Conservation (phyloP, 2,113 vertebrate species). For the Bubo scandiacus region DNA sequence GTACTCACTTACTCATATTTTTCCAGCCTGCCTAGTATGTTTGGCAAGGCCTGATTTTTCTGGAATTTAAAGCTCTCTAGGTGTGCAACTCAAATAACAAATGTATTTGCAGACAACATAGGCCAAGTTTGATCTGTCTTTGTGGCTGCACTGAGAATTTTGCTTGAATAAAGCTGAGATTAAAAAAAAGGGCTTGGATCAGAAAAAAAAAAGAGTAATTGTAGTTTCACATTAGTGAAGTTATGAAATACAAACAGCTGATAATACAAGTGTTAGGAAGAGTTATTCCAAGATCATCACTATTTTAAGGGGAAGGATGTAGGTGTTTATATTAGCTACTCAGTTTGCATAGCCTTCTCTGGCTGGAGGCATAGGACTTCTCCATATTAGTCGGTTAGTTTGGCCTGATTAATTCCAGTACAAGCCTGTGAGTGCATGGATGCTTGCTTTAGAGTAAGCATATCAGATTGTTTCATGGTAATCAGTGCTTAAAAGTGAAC, state of each 20-base stretch:
- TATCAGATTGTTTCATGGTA: neutral
- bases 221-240: neutral
- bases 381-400: neutral
- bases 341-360: neutral
- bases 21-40: neutral
- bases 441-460: neutral
- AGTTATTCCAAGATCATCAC: neutral
- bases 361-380: neutral
- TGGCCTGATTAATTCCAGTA: neutral
- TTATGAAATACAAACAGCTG: neutral
- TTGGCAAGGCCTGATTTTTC: constrained; percentile 5
- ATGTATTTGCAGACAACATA: neutral
- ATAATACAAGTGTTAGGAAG: neutral
- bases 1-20: neutral
- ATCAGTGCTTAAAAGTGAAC: neutral
- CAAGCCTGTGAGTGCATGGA: neutral
- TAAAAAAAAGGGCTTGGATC: neutral
- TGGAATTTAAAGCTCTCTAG: neutral
- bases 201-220: neutral
- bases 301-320: neutral
- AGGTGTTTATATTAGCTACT: neutral
- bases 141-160: neutral
- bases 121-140: neutral
- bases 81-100: neutral
- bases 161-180: neutral